Conservation (phyloP, 2,888 invertebrate species). For the Flabesymbios commensalis region DNA sequence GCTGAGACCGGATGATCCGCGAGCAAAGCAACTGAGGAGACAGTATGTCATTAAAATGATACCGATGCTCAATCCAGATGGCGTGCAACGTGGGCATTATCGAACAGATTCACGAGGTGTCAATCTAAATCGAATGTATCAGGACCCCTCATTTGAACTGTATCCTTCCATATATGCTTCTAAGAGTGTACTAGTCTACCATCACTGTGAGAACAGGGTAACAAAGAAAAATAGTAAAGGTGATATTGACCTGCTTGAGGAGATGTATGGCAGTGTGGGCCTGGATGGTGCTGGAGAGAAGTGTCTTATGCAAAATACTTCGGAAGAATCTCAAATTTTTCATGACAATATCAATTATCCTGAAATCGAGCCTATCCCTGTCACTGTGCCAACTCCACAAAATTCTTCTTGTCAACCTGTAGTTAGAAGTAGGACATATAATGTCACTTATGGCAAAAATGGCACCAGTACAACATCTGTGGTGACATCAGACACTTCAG, state of each 20-base stretch:
- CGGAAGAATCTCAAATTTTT: too few species aligned
- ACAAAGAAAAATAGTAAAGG: neutral
- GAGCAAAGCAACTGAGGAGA: conserved; percentile 74
- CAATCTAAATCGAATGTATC: conserved; percentile 84
- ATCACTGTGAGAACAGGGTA: conserved; percentile 58
- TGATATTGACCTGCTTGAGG: neutral
- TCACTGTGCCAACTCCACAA: too few species aligned
- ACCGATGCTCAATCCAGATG: conserved; percentile 90
- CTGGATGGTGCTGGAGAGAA: neutral
- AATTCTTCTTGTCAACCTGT: too few species aligned
- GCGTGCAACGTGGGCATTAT: conserved; percentile 78
- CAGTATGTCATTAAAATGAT: conserved; percentile 81
- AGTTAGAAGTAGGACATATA: too few species aligned
- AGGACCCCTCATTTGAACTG: conserved; percentile 73
- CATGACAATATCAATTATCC: too few species aligned
- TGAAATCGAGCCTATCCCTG: too few species aligned
- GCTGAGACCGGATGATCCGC: conserved; percentile 73
- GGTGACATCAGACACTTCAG: too few species aligned
- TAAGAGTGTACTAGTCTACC: conserved; percentile 68
- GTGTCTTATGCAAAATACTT: too few species aligned
- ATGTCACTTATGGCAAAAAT: too few species aligned
- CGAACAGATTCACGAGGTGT: conserved; percentile 81
- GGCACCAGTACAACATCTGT: too few species aligned
- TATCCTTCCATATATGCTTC: conserved; percentile 88
- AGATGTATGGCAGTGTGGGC: neutral